A percentile compares a stretch with the other conserved stretches of the same genome.
phyloP scores from a whole-genome alignment of 2,797 vertebrate species.

The Dryobates pubescens region DNA sequence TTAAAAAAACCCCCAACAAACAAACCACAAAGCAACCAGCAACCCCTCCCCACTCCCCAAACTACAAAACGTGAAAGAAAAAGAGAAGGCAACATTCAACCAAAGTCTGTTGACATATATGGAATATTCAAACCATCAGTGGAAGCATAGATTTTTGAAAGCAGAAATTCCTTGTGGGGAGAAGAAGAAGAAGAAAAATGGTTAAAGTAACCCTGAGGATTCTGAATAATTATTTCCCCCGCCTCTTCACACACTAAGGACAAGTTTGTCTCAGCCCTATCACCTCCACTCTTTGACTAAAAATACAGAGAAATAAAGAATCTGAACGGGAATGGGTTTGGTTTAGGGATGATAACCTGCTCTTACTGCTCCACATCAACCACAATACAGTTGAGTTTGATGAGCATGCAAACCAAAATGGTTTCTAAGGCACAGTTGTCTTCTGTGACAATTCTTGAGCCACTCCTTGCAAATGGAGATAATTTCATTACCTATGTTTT shows the following conservation, averaged over 20 bases:
- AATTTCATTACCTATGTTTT: background rate
- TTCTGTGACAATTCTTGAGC: background rate
- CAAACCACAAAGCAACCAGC: too few species aligned
- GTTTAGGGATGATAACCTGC: background rate
- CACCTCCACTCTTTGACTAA: background rate
- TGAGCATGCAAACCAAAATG: background rate
- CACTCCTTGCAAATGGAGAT: background rate
- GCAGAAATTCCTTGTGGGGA: background rate
- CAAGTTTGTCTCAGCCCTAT: rapidly evolving
- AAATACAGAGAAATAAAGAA: background rate
- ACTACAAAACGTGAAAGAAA: too few species aligned
- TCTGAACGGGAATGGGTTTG: background rate
- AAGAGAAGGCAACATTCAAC: background rate
- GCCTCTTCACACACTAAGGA: rapidly evolving
- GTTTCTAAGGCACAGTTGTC: background rate
- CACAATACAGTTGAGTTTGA: background rate
- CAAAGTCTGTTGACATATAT: background rate
- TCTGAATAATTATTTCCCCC: background rate
- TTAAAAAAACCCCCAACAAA: background rate
- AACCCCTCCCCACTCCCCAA: too few species aligned
- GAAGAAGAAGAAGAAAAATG: background rate
- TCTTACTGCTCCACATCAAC: background rate
- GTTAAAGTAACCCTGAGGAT: background rate
- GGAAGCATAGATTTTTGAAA: background rate
- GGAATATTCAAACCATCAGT: background rate